Evolutionary conservation across 1,140 invertebrate species (phyloP), one percentile per base, ranked within the genome.

Genomic region (Ditylenchus dipsaci): DNA sequence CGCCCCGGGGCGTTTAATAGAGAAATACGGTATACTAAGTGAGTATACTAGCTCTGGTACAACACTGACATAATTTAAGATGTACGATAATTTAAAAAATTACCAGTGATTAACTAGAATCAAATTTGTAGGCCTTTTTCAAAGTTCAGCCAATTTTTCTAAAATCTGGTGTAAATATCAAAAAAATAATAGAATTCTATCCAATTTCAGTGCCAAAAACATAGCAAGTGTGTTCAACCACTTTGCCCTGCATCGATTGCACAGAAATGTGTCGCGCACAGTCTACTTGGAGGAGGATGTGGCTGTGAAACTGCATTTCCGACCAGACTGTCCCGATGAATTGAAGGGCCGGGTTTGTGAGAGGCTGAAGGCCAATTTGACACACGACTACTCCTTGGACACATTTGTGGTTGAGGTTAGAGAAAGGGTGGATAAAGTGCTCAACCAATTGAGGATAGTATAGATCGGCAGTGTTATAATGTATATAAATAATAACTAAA

Each of bases 211-310:
- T 45, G 89, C 88, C 1, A 85, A 92, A 83, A 92, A 93, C 83
- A 91, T 93, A 0, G 87, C 91, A 59, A 95, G 94, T 79, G 91
- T 95, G 1, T 96, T 95, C 85, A 95, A 93, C 83, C 86, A 95
- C 78, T 93, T 95, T 83, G 91, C 93, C 82, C 87, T 93, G 74
- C 86, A 86, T 56, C 85, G 86, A 47, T 73, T 89, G 11, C 86
- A 86, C 67, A 85, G 86, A 7, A 85, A 86, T 3, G 85, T 86
- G 1, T 85, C 84, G 67, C 85, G 86, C 72, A 85, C 85, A 58
- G 81, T 84, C 73, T 74, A 85, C 60, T 84, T 88, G 88, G 88
- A 90, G 70, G 90, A 89, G 1, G 85, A 87, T 57, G 89, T 91
- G 72, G 93, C 92, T 8, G 90, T 95, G 72, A 84, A 95, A 74